These are phyloP conservation scores for Oophaga sylvatica DNA, from an alignment of 2,797 vertebrate species.

Conservation along the genomic window DNA sequence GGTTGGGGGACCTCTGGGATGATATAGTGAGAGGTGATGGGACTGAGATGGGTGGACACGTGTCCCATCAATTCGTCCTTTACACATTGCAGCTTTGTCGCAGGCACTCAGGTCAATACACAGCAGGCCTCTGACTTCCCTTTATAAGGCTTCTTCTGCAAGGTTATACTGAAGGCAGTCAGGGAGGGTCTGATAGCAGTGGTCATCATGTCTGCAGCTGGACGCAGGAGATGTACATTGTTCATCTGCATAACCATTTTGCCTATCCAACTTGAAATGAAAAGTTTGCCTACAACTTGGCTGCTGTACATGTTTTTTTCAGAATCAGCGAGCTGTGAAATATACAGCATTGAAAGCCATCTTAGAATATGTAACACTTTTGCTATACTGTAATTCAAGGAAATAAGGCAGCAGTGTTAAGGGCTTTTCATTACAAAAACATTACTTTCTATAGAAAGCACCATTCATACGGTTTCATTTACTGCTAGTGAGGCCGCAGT, in stretches of 20 bases:
- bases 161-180: neutral
- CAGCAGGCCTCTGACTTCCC: slow-evolving; percentile 65
- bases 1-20: slow-evolving; percentile 23
- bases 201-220: slow-evolving; percentile 12
- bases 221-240: neutral
- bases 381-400: slow-evolving; percentile 35
- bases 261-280: slow-evolving; percentile 31
- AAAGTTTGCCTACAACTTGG: slow-evolving; percentile 27
- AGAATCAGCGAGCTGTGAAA: slow-evolving; percentile 52
- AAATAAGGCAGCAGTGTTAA: slow-evolving; percentile 52
- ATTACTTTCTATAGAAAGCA: slow-evolving; percentile 49
- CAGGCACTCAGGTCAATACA: slow-evolving; percentile 62
- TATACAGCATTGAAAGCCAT: slow-evolving; percentile 54
- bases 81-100: slow-evolving; percentile 62
- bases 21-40: slow-evolving; percentile 44
- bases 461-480: slow-evolving; percentile 58
- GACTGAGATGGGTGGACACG: slow-evolving; percentile 60
- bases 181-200: neutral
- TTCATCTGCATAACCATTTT: neutral
- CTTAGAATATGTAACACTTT: slow-evolving; percentile 55
- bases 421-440: slow-evolving; percentile 47
- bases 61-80: slow-evolving; percentile 64
- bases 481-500: slow-evolving; percentile 41
- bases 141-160: slow-evolving; percentile 20
- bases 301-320: slow-evolving; percentile 37